phyloP scores from a whole-genome alignment of 1,140 invertebrate genomes.

The Pseudobourletiella spinata region DNA sequence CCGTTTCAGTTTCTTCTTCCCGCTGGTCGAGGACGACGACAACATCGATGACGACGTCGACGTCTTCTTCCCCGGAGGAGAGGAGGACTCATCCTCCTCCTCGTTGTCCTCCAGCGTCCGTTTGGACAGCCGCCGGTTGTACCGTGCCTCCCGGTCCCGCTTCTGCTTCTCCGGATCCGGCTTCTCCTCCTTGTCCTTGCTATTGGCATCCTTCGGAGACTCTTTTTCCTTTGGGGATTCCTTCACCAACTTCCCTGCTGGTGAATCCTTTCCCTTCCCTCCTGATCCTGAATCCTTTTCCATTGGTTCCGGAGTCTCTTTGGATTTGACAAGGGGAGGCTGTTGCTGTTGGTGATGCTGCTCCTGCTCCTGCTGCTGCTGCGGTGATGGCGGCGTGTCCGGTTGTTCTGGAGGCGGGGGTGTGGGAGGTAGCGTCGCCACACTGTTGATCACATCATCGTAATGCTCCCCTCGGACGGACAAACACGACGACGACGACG shows the following conservation, averaged over 20 bases:
- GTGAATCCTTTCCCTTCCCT: too few species aligned
- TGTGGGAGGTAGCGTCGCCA: not conserved
- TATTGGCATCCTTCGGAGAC: not conserved
- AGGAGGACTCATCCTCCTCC: constrained; percentile 3
- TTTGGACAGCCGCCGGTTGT: constrained; percentile 30
- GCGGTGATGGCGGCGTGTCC: too few species aligned
- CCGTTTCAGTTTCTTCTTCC: constrained; percentile 39
- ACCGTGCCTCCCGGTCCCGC: constrained; percentile 25
- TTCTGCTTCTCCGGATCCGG: constrained; percentile 36
- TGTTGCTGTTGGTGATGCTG: too few species aligned
- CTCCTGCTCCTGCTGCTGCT: too few species aligned
- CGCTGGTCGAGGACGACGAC: too few species aligned
- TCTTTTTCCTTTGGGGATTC: not conserved
- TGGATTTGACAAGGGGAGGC: not conserved
- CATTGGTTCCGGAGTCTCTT: too few species aligned
- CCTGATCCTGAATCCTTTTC: too few species aligned
- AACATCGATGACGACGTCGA: too few species aligned
- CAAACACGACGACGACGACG: not conserved
- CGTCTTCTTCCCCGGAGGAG: not conserved
- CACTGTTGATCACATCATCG: not conserved
- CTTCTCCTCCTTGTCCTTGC: constrained; percentile 29
- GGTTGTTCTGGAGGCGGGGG: not conserved
- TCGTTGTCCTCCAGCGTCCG: constrained; percentile 17
- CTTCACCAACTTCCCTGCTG: too few species aligned
- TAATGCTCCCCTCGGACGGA: too few species aligned